phyloP scores from a whole-genome alignment of 1,140 invertebrate genomes.

The Pseudomyrmex flavicornis region DNA sequence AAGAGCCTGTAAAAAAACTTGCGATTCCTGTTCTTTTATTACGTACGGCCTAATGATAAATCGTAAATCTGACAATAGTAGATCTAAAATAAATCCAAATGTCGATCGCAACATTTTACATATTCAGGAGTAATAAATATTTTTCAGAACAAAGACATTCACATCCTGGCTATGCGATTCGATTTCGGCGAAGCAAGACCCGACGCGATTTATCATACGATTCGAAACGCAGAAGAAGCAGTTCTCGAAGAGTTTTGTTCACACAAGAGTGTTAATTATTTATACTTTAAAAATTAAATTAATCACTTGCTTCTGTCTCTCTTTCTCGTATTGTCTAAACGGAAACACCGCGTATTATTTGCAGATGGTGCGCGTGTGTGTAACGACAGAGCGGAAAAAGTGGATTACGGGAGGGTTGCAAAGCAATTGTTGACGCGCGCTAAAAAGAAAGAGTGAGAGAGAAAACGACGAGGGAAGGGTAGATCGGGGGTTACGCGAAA shows the following conservation, averaged over 20 bases:
- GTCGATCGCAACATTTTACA: no score
- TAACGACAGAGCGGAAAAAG: conserved; percentile 74
- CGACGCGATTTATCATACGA: no score
- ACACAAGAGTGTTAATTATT: no score
- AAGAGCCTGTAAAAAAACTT: background rate
- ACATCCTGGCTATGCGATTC: no score
- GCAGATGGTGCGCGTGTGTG: conserved; percentile 39
- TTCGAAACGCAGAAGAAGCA: no score
- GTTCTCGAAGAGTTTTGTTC: no score
- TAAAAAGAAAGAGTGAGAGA: conserved; percentile 23
- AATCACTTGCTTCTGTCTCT: background rate
- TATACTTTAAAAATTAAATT: no score
- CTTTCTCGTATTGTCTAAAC: background rate
- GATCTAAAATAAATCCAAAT: no score
- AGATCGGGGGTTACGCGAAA: conserved; percentile 64
- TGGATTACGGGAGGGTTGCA: conserved; percentile 79
- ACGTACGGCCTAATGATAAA: background rate
- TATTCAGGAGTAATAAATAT: no score
- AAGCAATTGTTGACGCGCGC: conserved; percentile 54
- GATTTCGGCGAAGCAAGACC: no score
- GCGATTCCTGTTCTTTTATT: background rate
- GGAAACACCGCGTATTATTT: conserved; percentile 45
- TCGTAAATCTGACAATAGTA: no score
- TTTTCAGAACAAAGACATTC: no score
- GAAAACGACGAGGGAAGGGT: background rate